phyloP scores from a whole-genome alignment of 2,888 invertebrate species.

The Polymixis lichenea region DNA sequence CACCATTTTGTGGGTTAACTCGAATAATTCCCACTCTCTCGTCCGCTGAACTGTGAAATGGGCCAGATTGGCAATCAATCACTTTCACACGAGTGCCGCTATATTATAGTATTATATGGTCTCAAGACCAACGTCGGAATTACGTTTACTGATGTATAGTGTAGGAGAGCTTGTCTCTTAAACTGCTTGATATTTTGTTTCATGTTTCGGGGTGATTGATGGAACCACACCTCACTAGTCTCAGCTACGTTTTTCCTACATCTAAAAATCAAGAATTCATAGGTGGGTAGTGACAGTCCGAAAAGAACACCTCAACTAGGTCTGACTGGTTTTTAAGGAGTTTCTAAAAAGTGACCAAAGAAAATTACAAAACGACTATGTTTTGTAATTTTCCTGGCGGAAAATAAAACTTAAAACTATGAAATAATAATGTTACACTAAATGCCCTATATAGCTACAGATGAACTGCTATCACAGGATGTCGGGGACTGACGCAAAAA shows the following conservation, averaged over 20 bases:
- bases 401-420: not conserved
- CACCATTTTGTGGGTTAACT: slow-evolving; percentile 53
- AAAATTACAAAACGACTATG: not conserved
- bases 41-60: slow-evolving; percentile 55
- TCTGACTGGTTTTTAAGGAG: not conserved
- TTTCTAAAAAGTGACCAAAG: not conserved
- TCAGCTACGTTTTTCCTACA: not conserved
- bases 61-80: slow-evolving; percentile 69
- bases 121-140: slow-evolving; percentile 18
- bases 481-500: not conserved
- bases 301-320: not conserved
- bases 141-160: slow-evolving; percentile 5
- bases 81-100: slow-evolving; percentile 55
- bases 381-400: too few relatives aligned
- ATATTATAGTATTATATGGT: slow-evolving; percentile 16
- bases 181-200: slow-evolving; percentile 1
- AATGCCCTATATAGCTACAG: not conserved
- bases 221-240: not conserved
- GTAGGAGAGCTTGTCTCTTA: not conserved
- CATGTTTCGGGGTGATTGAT: slow-evolving; percentile 5
- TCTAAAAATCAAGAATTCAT: not conserved
- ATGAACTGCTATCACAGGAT: not conserved
- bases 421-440: not conserved
- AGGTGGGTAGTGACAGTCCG: not conserved
- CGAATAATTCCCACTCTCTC: slow-evolving; percentile 51